Percentiles rank a stretch among this genome's conserved stretches.
phyloP scores from a whole-genome alignment of 37 sponge, comb jelly and placozoan genomes.

The Halichondria panicea region DNA sequence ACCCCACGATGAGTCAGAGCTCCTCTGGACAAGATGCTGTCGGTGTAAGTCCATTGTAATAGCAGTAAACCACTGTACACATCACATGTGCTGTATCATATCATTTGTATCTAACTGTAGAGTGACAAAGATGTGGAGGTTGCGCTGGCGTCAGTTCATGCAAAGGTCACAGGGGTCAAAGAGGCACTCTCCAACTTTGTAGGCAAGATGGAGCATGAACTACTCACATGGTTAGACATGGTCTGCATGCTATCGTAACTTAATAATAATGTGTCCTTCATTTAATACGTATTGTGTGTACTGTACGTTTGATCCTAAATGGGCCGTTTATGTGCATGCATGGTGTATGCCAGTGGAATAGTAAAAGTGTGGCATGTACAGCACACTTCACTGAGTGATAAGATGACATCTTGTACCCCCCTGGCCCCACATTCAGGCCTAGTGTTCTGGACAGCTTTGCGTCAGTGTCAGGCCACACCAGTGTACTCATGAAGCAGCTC shows the following conservation, averaged over 20 bases:
- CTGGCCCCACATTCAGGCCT: slow-evolving; percentile 47
- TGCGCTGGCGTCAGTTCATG: slow-evolving; percentile 32
- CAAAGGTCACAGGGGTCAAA: slow-evolving; percentile 68
- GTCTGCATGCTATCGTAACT: too few relatives aligned
- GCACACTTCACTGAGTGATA: background rate
- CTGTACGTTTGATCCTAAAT: too few relatives aligned
- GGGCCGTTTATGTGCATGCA: too few relatives aligned
- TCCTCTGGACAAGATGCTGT: background rate
- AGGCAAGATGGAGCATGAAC: slow-evolving; percentile 65
- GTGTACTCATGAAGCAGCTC: slow-evolving; percentile 76
- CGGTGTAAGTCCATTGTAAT: too few relatives aligned
- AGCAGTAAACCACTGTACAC: too few relatives aligned
- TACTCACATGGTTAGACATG: slow-evolving; percentile 62
- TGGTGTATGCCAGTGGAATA: too few relatives aligned
- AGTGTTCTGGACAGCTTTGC: slow-evolving; percentile 80
- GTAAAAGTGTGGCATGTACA: background rate
- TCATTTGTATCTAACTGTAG: background rate
- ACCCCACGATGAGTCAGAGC: background rate
- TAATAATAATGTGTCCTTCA: too few relatives aligned
- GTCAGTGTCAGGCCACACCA: slow-evolving; percentile 65
- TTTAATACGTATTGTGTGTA: background rate
- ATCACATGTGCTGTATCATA: too few relatives aligned
- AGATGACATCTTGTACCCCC: background rate
- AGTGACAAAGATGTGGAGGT: slow-evolving; percentile 45
- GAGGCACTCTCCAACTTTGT: slow-evolving; percentile 44